Conservation (phyloP, 2,113 vertebrate species). For the Alligator mississippiensis region DNA sequence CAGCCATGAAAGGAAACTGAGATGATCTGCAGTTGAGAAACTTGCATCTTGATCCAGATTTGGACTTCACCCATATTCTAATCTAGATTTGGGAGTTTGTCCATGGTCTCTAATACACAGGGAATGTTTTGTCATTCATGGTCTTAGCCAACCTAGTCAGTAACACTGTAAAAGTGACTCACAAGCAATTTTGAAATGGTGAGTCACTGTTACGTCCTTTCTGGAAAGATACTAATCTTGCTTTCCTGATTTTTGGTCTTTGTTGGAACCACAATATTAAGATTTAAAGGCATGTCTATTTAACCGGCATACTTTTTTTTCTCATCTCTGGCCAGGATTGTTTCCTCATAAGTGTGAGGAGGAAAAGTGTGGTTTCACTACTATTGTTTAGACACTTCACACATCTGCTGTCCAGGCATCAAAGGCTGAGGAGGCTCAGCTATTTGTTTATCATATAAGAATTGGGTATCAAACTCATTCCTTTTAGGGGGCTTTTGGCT, state of each 20-base stretch:
- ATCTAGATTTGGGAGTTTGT: constrained; percentile 26
- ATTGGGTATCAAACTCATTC: constrained; percentile 44
- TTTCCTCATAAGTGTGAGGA: constrained; percentile 15
- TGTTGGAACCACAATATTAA: constrained; percentile 44
- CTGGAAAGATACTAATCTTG: constrained; percentile 65
- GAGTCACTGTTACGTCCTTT: constrained; percentile 68
- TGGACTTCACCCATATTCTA: background rate
- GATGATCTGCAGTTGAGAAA: background rate
- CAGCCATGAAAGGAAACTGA: background rate
- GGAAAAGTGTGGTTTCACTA: constrained; percentile 33
- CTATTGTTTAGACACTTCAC: constrained; percentile 40
- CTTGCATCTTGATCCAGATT: background rate
- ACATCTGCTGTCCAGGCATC: constrained; percentile 57
- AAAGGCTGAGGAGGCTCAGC: background rate
- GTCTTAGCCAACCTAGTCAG: background rate
- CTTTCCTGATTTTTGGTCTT: constrained; percentile 65
- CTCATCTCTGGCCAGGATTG: background rate
- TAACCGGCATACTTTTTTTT: constrained; percentile 14
- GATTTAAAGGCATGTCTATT: constrained; percentile 51
- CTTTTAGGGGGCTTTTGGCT: constrained; percentile 30
- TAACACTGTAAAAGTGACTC: constrained; percentile 51
- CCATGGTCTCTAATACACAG: constrained; percentile 28
- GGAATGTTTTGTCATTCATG: constrained; percentile 35
- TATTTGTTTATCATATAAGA: constrained; percentile 23
- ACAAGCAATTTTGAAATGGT: constrained; percentile 38